Evolutionary conservation across 2,888 invertebrate genomes (phyloP).

Genomic region (Trachelus stipa): DNA sequence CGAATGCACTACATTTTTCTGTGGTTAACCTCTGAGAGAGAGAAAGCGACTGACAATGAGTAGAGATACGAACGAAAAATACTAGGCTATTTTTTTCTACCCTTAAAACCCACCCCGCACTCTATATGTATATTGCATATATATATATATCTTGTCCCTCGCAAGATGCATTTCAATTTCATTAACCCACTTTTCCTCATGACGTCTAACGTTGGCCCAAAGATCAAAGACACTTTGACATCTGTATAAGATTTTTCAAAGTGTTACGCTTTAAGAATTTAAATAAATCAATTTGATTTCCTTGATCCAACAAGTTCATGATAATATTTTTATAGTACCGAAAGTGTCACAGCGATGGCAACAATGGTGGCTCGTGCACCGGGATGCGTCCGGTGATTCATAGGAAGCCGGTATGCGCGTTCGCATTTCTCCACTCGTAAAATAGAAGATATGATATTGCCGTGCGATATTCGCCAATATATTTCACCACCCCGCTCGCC

Average conservation of each 20-base stretch:
- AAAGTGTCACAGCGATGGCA: constrained; percentile 28
- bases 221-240: too few relatives aligned
- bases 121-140: too few relatives aligned
- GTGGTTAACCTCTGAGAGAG: neutral
- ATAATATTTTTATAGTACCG: constrained; percentile 12
- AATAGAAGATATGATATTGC: constrained; percentile 42
- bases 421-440: constrained; percentile 36
- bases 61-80: constrained; percentile 6
- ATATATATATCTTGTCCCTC: neutral
- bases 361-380: constrained; percentile 1
- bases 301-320: constrained; percentile 8
- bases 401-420: constrained; percentile 19
- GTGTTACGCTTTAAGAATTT: too few relatives aligned
- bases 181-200: constrained; percentile 18
- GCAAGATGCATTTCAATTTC: constrained; percentile 26
- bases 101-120: neutral
- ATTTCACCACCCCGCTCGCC: constrained; percentile 23
- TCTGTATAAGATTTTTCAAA: too few relatives aligned
- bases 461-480: constrained; percentile 24
- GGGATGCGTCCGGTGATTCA: constrained; percentile 36
- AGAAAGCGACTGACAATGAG: neutral
- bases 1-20: constrained; percentile 26
- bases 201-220: too few relatives aligned
- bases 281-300: too few relatives aligned
- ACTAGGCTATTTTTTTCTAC: constrained; percentile 6